Base-by-base conservation (phyloP, 2,113 vertebrate species). In the Megaleporinus macrocephalus region DNA sequence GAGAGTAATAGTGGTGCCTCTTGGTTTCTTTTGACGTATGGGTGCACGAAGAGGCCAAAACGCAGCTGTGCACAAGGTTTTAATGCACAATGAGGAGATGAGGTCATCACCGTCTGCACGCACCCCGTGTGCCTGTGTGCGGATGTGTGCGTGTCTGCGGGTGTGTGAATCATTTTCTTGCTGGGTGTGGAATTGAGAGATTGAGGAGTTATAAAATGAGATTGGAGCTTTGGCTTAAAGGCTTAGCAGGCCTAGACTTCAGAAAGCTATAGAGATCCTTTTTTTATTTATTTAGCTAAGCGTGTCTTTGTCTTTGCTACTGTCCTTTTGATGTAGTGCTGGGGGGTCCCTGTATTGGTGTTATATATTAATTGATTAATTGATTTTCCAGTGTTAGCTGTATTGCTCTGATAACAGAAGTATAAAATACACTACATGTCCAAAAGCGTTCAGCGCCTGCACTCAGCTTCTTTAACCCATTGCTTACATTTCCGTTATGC, bases 191-290 rank as follows among this genome's bases (percentile, higher is more conserved):
- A 87, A 87, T 78, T 75, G 24, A 44, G 63, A 36, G 86, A 84
- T 85, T 87, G 53, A 71, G 78, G 14, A 49, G 33, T 83, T 14
- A 14, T 83, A 78, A 79, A 85, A 59, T 86, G 74, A 65, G 78
- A 84, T 88, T 83, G 66, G 68, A 55, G 26, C 51, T 51, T 36
- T 20, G 51, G 75, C 66, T 89, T 91, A 84, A 68, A 29, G 73
- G 89, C 78, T 90, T 89, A 89, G 55, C 26, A 78, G 79, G 76
- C 84, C 86, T 44, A 86, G 30, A 71, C 80, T 59, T 86, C 77
- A 68, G 79, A 79, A 29, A 11, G 77, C 84, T 44, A 51, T 47
- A 36, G 51, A 3, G 65, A 30, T 55, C 51, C 57, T 4, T 51
- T 27, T 36, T 61, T 66, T 55, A 68, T 68, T 68, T 55, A 29